phyloP scores from a whole-genome alignment of 1,140 invertebrate species.

The Aphelinus atriplicis region DNA sequence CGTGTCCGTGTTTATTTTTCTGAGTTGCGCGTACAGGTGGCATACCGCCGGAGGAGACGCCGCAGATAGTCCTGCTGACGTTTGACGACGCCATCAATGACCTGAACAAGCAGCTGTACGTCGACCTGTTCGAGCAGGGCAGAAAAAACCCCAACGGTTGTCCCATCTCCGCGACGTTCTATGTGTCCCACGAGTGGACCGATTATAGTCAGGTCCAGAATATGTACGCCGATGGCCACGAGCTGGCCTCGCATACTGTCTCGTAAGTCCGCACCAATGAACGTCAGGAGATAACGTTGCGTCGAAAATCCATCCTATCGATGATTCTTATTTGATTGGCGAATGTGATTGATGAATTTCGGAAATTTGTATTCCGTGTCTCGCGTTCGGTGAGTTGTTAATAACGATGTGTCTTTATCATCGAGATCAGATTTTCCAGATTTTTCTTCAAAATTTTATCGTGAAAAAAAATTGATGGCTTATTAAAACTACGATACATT shows the following conservation, averaged over 20 bases:
- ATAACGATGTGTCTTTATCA: too few species aligned
- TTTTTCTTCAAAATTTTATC: too few species aligned
- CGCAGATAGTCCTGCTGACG: slow-evolving; percentile 91
- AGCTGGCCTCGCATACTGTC: slow-evolving; percentile 95
- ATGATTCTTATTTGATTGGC: too few species aligned
- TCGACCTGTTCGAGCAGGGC: slow-evolving; percentile 90
- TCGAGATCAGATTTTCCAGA: too few species aligned
- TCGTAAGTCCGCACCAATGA: slow-evolving; percentile 79
- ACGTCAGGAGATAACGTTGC: not conserved
- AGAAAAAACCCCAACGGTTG: slow-evolving; percentile 94
- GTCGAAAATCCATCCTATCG: too few species aligned
- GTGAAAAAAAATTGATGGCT: too few species aligned
- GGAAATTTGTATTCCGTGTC: too few species aligned
- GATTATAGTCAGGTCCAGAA: slow-evolving; percentile 98
- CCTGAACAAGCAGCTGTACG: slow-evolving; percentile 90
- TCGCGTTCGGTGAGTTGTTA: too few species aligned
- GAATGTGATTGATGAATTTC: too few species aligned
- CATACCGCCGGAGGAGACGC: slow-evolving; percentile 80
- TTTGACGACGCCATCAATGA: slow-evolving; percentile 96
- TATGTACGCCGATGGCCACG: slow-evolving; percentile 91
- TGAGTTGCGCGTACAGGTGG: slow-evolving; percentile 69
- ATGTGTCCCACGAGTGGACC: slow-evolving; percentile 97
- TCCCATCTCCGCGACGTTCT: slow-evolving; percentile 95
- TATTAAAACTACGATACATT: too few species aligned
- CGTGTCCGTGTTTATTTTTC: not conserved